Evolutionary conservation across 2,797 vertebrate species (phyloP).

Genomic region (Melanogrammus aeglefinus): DNA sequence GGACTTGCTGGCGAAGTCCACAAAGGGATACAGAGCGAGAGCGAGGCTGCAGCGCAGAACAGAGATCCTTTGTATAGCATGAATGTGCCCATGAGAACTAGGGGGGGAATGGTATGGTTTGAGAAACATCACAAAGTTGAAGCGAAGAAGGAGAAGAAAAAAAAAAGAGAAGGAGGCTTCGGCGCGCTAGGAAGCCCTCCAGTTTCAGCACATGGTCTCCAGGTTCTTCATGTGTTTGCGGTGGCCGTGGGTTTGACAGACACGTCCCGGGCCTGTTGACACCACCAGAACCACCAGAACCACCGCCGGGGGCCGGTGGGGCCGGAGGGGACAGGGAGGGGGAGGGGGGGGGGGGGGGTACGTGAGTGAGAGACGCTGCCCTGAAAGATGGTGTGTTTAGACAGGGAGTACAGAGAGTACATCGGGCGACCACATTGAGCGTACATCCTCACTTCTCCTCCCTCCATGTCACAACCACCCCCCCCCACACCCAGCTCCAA

Average conservation of each 20-base stretch:
- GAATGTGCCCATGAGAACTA: constrained; percentile 74
- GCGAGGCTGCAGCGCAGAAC: constrained; percentile 67
- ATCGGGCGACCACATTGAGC: no score
- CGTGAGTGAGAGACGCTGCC: no score
- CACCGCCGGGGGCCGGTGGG: no score
- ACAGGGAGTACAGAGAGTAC: no score
- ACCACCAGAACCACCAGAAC: constrained; percentile 8
- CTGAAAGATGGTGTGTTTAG: no score
- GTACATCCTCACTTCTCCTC: no score
- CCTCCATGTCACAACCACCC: no score
- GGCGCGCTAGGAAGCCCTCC: constrained; percentile 45
- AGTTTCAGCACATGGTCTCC: constrained; percentile 37
- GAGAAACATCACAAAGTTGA: constrained; percentile 73
- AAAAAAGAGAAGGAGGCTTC: constrained; percentile 29
- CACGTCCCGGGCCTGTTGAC: constrained; percentile 10
- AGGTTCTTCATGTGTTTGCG: constrained; percentile 35
- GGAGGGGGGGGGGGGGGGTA: no score
- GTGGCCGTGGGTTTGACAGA: constrained; percentile 35
- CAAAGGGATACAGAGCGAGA: constrained; percentile 76
- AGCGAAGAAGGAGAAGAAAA: constrained; percentile 38
- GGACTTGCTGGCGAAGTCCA: constrained; percentile 70
- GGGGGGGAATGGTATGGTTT: constrained; percentile 59
- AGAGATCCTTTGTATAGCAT: constrained; percentile 74
- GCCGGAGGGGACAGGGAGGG: neutral
- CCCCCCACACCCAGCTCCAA: no score